Base-by-base conservation (phyloP, 2,888 invertebrate genomes). In the Caprella mutica region DNA sequence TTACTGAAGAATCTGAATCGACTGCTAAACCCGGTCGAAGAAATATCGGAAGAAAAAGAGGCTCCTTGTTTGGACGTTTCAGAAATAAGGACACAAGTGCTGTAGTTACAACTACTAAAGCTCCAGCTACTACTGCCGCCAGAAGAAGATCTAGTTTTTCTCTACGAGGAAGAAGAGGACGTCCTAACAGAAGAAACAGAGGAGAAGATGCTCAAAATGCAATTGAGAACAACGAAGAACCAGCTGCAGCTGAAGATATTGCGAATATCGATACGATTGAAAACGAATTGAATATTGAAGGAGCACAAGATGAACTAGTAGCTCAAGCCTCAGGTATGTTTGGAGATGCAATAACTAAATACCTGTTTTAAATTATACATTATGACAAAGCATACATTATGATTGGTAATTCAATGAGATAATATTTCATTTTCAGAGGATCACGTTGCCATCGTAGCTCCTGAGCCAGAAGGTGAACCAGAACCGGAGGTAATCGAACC, bases 241-340 rank as follows among this genome's bases (percentile, higher is more conserved):
- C 30, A 6, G 48, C n/a, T n/a, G 48, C 48, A 14, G 48, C 29
- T 12, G 48, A 29, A 21, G 48, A 27, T 6, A 29, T 48, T 48
- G 29, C 48, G 12, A 27, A 27, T 6, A 8, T 48, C 9, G 30
- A 48, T 30, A 30, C 5, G n/a, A 30, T 30, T n/a, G 48, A 29
- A 5, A 30, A 19, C 30, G 48, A 48, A 48, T 21, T 48, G n/a
- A 30, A 48, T 4, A 30, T 30, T 48, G 17, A 30, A 27, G 48
- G 48, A 29, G 29, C 48, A 3, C 48, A 48, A 24, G 48, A 30
- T n/a, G 48, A 48, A 48, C 21, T 48, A 3, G 48, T 30, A 30
- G 48, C 48, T 5, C 48, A 48, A 48, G 48, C 30, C 17, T 48
- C 48, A 48, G 48, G 48, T 48, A 29, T 19, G 5, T 9, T n/a